Evolutionary conservation across 1,140 invertebrate genomes (phyloP), one percentile per base, ranked within the genome.

Genomic region (Trichonephila inaurata): DNA sequence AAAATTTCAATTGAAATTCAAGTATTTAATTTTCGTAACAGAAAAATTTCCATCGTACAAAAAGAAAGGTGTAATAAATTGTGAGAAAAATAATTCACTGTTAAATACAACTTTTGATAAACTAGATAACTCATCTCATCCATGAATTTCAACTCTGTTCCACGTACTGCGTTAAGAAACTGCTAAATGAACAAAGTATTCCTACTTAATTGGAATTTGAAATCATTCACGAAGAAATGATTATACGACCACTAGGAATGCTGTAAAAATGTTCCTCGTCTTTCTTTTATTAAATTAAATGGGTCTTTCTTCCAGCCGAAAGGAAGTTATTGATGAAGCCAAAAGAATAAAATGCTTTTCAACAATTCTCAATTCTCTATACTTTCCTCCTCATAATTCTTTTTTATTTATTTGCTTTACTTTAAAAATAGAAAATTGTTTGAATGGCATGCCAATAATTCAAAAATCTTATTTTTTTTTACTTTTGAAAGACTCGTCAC

Each of bases 281-380:
- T 62, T 81, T 60, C 69, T 19, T 91, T 91, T 91, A 91, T 91
- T 91, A 33, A 91, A 91, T 91, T 91, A 81, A 91, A 81, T 44
- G 51, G 58, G 21, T 88, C 62, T 24, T 61, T 33, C 60, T 85
- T 24, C 5, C 16, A 10, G 40, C 21, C 21, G 8, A 51, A 44
- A 12, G 51, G 40, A 60, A 58, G 3, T 24, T 85, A 21, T 10
- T 28, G 82, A 85, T 85, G 44, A 58, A 33, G 82, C 58, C 19
- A 85, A 85, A 60, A 21, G 24, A 85, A 21, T 21, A 58, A 85
- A 61, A 58, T 16, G 0, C 24, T 85, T 10, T 2, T 21, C 21
- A 19, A 77, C 69, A 77, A 77, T 33, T 18, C 69, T 77, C 69
- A 33, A 72, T 77, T 77, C 33, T 40, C 69, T 8, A 24, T 16